A percentile compares a stretch with the other conserved stretches of the same genome.
phyloP scores from a whole-genome alignment of 2,888 invertebrate genomes.

The Euplexia lucipara region DNA sequence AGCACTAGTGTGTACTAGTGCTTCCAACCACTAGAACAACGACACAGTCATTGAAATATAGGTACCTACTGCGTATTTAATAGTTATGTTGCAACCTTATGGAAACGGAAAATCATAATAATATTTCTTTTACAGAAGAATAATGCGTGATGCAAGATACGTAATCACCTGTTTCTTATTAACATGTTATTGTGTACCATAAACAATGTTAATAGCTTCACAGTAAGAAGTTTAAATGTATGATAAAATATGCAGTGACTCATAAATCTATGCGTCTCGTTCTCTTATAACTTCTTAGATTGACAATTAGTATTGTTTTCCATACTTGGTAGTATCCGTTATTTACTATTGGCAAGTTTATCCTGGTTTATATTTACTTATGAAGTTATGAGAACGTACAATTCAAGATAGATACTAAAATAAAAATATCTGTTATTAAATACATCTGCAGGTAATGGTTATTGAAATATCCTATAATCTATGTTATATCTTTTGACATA shows the following conservation, averaged over 20 bases:
- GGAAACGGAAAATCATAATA: conserved; percentile 19
- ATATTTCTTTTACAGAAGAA: conserved; percentile 21
- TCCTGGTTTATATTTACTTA: conserved; percentile 9
- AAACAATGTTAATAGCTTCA: conserved; percentile 43
- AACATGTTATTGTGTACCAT: conserved; percentile 23
- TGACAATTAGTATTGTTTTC: conserved; percentile 37
- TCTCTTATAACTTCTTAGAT: conserved; percentile 25
- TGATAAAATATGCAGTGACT: conserved; percentile 55
- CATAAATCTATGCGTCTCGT: conserved; percentile 33
- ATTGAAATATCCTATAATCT: not conserved
- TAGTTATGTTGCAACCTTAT: not conserved
- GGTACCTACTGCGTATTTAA: conserved; percentile 1
- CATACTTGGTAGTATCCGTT: conserved; percentile 10
- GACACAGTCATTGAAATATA: too few relatives aligned
- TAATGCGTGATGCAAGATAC: conserved; percentile 27
- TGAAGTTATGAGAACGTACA: conserved; percentile 2
- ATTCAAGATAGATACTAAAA: too few relatives aligned
- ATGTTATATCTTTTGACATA: not conserved
- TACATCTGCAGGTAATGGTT: too few relatives aligned
- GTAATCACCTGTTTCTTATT: conserved; percentile 25
- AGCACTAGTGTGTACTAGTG: too few relatives aligned
- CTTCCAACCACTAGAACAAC: too few relatives aligned
- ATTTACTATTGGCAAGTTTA: not conserved
- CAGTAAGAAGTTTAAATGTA: conserved; percentile 29
- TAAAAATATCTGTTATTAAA: not conserved